Evolutionary conservation across 2,888 invertebrate genomes (phyloP).

Genomic region (Sericinus montela): DNA sequence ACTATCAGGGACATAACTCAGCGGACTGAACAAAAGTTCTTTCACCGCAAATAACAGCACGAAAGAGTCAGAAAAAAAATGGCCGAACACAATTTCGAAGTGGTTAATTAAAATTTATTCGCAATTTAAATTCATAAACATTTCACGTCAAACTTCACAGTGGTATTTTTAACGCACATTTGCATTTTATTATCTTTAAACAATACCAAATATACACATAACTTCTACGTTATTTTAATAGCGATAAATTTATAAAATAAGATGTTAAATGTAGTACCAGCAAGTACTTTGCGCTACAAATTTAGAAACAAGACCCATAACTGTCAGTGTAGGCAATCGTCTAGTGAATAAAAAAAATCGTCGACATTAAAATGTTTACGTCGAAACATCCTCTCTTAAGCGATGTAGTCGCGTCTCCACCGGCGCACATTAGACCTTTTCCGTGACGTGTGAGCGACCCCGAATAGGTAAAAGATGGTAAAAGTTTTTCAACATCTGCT

Average conservation of each 20-base stretch:
- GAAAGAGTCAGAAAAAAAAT: slow-evolving; percentile 7
- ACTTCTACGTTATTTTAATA: background rate
- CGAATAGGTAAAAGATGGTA: slow-evolving; percentile 42
- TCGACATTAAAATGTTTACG: slow-evolving; percentile 38
- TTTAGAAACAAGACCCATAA: slow-evolving; percentile 1
- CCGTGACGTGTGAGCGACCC: slow-evolving; percentile 37
- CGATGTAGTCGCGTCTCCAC: slow-evolving; percentile 37
- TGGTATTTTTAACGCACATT: background rate
- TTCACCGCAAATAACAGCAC: slow-evolving; percentile 19
- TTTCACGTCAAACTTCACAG: background rate
- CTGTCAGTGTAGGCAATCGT: slow-evolving; percentile 1
- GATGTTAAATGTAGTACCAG: background rate
- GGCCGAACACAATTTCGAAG: background rate
- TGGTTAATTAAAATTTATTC: background rate
- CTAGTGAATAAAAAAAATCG: slow-evolving; percentile 31
- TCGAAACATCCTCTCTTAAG: slow-evolving; percentile 39
- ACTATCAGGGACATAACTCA: slow-evolving; percentile 24
- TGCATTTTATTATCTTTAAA: background rate
- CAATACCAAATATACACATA: no score
- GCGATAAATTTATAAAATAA: background rate
- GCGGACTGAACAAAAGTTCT: slow-evolving; percentile 18
- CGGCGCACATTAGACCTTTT: slow-evolving; percentile 45
- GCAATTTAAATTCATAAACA: background rate
- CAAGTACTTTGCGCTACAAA: slow-evolving; percentile 1
- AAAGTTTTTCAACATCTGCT: slow-evolving; percentile 68